phyloP scores from a whole-genome alignment of 2,888 invertebrate genomes.

The Melanargia galathea region DNA sequence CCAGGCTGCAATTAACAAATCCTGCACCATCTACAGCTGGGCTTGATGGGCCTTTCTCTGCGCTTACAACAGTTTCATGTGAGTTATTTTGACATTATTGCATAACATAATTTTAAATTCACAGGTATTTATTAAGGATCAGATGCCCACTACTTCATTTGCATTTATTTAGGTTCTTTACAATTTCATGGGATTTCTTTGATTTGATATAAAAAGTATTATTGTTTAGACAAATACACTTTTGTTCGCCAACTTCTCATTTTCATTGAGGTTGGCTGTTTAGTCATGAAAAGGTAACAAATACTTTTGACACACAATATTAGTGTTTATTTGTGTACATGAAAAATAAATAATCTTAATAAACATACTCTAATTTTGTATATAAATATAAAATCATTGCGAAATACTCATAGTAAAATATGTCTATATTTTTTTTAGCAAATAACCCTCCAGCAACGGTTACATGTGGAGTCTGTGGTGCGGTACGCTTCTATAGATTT shows the following conservation, averaged over 20 bases:
- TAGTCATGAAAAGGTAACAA: too few species aligned
- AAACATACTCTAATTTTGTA: not conserved
- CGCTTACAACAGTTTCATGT: conserved; percentile 66
- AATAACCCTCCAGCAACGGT: conserved; percentile 84
- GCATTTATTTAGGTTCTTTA: too few species aligned
- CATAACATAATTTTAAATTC: not conserved
- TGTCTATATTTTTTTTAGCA: conserved; percentile 51
- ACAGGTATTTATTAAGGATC: too few species aligned
- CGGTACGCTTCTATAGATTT: conserved; percentile 88
- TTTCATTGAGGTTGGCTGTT: too few species aligned
- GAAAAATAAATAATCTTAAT: too few species aligned
- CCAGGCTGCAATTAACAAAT: conserved; percentile 84
- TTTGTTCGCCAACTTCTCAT: too few species aligned
- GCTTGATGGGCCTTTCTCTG: conserved; percentile 86
- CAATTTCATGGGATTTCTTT: too few species aligned
- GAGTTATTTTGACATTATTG: conserved; percentile 50
- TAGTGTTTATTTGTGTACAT: too few species aligned
- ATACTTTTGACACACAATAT: too few species aligned
- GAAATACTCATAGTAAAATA: not conserved
- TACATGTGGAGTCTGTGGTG: conserved; percentile 90
- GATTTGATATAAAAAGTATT: too few species aligned
- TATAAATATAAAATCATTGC: not conserved
- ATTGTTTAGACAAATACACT: too few species aligned
- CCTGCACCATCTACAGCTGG: conserved; percentile 68
- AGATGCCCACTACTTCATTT: too few species aligned